Base-by-base conservation (phyloP, 1,140 invertebrate genomes). In the Drosophila asahinai region DNA sequence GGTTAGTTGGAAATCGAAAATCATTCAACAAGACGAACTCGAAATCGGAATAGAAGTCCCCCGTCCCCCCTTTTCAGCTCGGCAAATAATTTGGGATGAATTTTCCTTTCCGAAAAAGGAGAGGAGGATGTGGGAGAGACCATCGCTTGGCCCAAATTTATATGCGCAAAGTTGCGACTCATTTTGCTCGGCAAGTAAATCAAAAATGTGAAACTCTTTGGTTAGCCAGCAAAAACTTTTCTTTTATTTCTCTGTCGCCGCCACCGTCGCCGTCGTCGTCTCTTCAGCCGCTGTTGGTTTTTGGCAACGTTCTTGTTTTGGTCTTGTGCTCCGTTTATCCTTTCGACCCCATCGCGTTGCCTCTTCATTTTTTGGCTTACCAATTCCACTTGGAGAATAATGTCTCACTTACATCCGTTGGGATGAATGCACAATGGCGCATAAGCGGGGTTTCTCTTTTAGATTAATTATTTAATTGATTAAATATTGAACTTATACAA, bases 141-240 rank as follows among this genome's bases (percentile, higher is more conserved):
- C 71, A 58, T 47, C 62, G 68, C 54, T 66, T 77, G 74, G 45
- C 78, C 66, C 75, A 63, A 89, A 87, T 86, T 86, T 83, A 87
- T 87, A 87, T 87, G 83, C 84, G 65, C 81, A 86, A 73, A 89
- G 65, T 89, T 83, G 66, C 54, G 66, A 63, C 68, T 72, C 15
- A 36, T 14, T 76, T 49, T 62, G 38, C 47, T 61, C 54, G 42
- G 57, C 22, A 63, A 89, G 84, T 89, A 81, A 89, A 90, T 87
- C 77, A 89, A 89, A 86, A 84, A 87, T 77, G 81, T 81, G 58
- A 79, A 81, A 83, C 83, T 83, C 67, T 84, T 78, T 57, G 84
- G 77, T 78, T 83, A 65, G 81, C 80, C 72, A 71, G 65, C 64
- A 66, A 71, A 89, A 83, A 55, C 52, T 81, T 82, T 73, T 51